These are phyloP conservation scores for Andrena chrysosceles DNA, from an alignment of 2,888 invertebrate genomes.

Conservation along the genomic window DNA sequence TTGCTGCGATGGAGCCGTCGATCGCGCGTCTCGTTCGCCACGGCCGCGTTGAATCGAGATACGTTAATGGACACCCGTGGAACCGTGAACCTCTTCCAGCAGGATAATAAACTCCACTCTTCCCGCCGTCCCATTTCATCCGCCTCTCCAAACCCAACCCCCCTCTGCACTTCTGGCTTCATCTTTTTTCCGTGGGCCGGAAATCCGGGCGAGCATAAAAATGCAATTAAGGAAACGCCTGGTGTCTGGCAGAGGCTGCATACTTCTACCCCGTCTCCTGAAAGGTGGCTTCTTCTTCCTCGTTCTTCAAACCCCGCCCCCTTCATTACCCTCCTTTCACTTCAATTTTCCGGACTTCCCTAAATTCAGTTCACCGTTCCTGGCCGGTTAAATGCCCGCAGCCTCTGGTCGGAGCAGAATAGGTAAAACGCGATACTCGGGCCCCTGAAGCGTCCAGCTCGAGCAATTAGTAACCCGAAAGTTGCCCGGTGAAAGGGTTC, in stretches of 20 bases:
- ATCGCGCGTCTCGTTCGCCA: slow-evolving; percentile 14
- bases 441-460: not conserved
- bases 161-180: slow-evolving; percentile 14
- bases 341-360: slow-evolving; percentile 14
- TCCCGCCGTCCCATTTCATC: slow-evolving; percentile 22
- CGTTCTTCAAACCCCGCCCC: slow-evolving; percentile 26
- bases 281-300: slow-evolving; percentile 52
- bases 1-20: not conserved
- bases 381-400: slow-evolving; percentile 40
- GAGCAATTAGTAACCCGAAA: slow-evolving; percentile 43
- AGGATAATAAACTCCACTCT: slow-evolving; percentile 66
- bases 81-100: slow-evolving; percentile 35
- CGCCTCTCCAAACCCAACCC: not conserved
- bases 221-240: slow-evolving; percentile 82
- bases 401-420: slow-evolving; percentile 20
- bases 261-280: slow-evolving; percentile 43
- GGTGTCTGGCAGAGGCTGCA: slow-evolving; percentile 66
- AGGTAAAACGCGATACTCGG: slow-evolving; percentile 9
- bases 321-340: slow-evolving; percentile 48
- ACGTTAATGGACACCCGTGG: slow-evolving; percentile 58
- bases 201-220: slow-evolving; percentile 79
- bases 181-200: slow-evolving; percentile 55
- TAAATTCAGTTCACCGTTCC: slow-evolving; percentile 48
- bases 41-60: slow-evolving; percentile 40
- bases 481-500: slow-evolving; percentile 23